Conservation (phyloP, 2,113 vertebrate species). For the Seriola rivoliana region DNA sequence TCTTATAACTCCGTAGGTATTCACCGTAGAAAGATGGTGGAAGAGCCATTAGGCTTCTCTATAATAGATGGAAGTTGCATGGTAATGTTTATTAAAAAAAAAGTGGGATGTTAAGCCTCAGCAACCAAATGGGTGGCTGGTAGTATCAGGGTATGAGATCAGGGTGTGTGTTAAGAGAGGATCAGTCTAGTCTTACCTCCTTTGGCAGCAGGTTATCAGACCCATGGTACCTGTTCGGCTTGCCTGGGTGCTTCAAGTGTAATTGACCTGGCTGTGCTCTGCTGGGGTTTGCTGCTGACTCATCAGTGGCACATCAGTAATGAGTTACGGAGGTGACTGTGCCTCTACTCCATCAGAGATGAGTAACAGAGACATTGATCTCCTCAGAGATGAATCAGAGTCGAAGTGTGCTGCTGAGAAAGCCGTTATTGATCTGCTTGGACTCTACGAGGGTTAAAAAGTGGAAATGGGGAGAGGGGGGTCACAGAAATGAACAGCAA, state of each 20-base stretch:
- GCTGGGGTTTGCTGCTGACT: constrained; percentile 64
- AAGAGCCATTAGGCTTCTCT: not conserved
- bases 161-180: constrained; percentile 31
- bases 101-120: constrained; percentile 20
- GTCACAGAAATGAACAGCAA: constrained; percentile 9
- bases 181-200: constrained; percentile 58
- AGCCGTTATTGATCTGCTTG: constrained; percentile 62
- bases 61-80: not conserved
- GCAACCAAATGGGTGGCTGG: constrained; percentile 35
- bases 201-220: constrained; percentile 46
- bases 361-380: constrained; percentile 69
- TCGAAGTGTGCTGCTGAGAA: constrained; percentile 55
- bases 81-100: constrained; percentile 5
- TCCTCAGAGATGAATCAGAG: constrained; percentile 55
- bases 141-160: constrained; percentile 43
- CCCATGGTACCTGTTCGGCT: constrained; percentile 30
- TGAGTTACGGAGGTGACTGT: constrained; percentile 51
- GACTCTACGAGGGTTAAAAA: constrained; percentile 37
- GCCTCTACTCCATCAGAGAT: constrained; percentile 57
- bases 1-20: not conserved
- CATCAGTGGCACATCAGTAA: constrained; percentile 52
- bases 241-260: constrained; percentile 35
- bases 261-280: constrained; percentile 53
- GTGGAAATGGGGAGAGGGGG: not conserved
- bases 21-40: not conserved